Evolutionary conservation across 2,113 vertebrate genomes (phyloP).

Genomic region (Zosterops lateralis): DNA sequence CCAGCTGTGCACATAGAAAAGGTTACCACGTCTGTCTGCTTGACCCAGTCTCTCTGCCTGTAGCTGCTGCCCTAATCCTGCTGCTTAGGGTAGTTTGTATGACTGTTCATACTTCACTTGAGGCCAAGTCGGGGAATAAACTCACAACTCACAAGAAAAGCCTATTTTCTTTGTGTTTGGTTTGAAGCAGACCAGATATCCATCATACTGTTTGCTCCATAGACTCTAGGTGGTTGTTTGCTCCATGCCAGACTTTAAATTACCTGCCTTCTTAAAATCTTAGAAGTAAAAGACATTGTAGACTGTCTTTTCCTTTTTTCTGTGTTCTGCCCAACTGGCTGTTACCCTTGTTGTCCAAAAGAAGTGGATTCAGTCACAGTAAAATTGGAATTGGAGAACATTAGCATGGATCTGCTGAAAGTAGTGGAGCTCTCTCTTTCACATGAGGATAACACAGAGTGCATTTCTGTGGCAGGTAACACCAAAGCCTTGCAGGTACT

Average conservation of each 20-base stretch:
- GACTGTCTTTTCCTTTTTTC: neutral
- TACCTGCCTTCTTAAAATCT: neutral
- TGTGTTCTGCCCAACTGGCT: neutral
- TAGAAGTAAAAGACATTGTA: neutral
- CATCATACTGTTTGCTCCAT: neutral
- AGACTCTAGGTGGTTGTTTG: neutral
- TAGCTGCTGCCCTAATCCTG: neutral
- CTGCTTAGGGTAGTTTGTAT: neutral
- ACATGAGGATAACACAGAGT: accelerated
- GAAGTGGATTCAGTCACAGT: neutral
- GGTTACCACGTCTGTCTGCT: neutral
- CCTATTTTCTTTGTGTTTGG: neutral
- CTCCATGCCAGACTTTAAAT: neutral
- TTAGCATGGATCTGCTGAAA: neutral
- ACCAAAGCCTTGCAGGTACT: neutral
- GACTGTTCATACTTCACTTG: neutral
- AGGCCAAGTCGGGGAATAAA: neutral
- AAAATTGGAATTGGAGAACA: neutral
- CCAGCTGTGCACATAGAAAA: neutral
- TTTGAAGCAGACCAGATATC: neutral
- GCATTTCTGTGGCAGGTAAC: neutral
- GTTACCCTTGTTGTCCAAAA: neutral
- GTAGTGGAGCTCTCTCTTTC: neutral
- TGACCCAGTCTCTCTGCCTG: neutral
- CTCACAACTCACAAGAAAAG: neutral